phyloP scores from a whole-genome alignment of 2,113 vertebrate species.

The Pseudonaja textilis region DNA sequence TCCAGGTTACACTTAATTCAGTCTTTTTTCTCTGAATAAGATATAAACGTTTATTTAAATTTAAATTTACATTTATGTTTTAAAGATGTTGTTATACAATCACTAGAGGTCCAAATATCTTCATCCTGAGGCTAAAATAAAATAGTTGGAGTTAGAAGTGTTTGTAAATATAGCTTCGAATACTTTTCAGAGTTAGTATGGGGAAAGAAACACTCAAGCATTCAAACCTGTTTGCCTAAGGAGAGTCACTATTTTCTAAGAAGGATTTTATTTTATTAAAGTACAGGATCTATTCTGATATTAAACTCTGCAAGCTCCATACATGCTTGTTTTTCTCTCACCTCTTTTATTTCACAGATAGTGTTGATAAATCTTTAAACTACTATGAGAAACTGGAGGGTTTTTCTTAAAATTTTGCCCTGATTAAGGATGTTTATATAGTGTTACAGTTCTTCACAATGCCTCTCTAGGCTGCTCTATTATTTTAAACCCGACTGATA shows the following conservation, averaged over 20 bases:
- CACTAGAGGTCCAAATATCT: no score
- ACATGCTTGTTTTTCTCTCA: constrained; percentile 11
- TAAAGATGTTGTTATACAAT: no score
- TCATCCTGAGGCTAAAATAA: neutral
- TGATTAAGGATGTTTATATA: constrained; percentile 51
- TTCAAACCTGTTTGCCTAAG: neutral
- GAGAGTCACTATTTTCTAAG: neutral
- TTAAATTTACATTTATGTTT: neutral
- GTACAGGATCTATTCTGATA: neutral
- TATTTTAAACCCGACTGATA: constrained; percentile 1
- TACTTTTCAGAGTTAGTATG: neutral
- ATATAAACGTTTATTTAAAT: neutral
- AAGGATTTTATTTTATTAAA: rapidly evolving
- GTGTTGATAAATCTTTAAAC: constrained; percentile 30
- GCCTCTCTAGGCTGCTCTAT: constrained; percentile 2
- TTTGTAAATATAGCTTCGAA: no score
- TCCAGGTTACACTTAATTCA: neutral
- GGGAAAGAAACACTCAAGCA: neutral
- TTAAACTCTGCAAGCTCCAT: neutral
- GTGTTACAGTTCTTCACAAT: constrained; percentile 22
- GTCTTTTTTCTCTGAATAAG: neutral
- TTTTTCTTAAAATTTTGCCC: constrained; percentile 23
- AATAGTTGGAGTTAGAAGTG: neutral
- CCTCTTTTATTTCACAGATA: constrained; percentile 42
- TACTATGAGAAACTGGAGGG: constrained; percentile 26